phyloP scores from a whole-genome alignment of 2,888 invertebrate species.

The Aphrophora alni region DNA sequence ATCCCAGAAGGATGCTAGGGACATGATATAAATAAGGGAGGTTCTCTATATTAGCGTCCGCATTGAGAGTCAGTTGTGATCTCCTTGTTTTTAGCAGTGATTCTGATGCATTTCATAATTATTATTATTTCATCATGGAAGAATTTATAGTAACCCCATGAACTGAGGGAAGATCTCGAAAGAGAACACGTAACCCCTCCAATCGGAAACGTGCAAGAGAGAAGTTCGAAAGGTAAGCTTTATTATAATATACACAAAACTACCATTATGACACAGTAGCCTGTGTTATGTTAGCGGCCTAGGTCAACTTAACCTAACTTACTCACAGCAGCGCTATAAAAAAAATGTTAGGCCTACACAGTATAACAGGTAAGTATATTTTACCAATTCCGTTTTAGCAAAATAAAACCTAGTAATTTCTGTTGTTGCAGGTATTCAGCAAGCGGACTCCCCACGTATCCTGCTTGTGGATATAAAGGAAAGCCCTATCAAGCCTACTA shows the following conservation, averaged over 20 bases:
- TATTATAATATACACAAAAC: conserved; percentile 1
- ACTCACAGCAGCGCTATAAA: not conserved
- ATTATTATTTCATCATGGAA: conserved; percentile 14
- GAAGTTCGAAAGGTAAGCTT: conserved; percentile 2
- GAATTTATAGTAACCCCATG: not conserved
- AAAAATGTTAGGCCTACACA: conserved; percentile 12
- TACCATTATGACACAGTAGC: not conserved
- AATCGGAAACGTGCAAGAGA: not conserved
- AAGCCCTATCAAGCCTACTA: no score
- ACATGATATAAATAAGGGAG: no score
- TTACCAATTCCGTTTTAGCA: not conserved
- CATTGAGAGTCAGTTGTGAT: not conserved
- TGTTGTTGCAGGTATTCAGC: no score
- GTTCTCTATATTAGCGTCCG: no score
- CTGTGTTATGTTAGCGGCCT: not conserved
- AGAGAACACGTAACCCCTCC: conserved; percentile 3
- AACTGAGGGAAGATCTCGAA: not conserved
- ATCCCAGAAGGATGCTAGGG: no score
- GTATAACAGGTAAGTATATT: not conserved
- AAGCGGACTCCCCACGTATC: no score
- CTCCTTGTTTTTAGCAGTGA: not conserved
- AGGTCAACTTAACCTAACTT: no score
- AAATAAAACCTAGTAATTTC: no score
- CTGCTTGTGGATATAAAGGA: conserved; percentile 12
- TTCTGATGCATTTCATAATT: not conserved